Conservation (phyloP, 2,797 vertebrate genomes). For the Aplochiton taeniatus region DNA sequence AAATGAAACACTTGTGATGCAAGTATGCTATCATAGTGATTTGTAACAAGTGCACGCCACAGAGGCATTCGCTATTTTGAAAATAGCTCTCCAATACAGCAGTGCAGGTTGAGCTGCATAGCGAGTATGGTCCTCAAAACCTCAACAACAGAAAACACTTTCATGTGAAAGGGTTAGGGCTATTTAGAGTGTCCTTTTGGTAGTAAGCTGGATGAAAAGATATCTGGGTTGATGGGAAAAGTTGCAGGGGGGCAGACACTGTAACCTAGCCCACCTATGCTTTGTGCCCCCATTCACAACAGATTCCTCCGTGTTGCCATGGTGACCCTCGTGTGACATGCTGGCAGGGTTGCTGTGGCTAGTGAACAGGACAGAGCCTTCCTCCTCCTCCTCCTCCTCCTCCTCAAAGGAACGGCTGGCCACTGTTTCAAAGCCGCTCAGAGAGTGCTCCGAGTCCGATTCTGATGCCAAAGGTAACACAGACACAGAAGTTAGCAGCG, state of each 20-base stretch:
- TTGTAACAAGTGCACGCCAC: too few species aligned
- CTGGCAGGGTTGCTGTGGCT: conserved; percentile 66
- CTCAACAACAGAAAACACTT: conserved; percentile 13
- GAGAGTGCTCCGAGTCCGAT: conserved; percentile 87
- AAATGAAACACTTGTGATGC: too few species aligned
- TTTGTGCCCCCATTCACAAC: conserved; percentile 87
- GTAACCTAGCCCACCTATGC: conserved; percentile 83
- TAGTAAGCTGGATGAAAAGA: not conserved
- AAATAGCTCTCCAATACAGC: too few species aligned
- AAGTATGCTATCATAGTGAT: too few species aligned
- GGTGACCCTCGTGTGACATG: conserved; percentile 83
- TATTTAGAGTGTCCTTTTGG: conserved; percentile 10
- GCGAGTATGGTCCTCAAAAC: too few species aligned
- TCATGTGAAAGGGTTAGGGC: conserved; percentile 25
- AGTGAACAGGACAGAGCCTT: conserved; percentile 69
- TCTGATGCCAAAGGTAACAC: conserved; percentile 72
- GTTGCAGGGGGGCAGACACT: conserved; percentile 3
- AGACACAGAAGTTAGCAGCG: conserved; percentile 47
- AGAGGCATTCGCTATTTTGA: too few species aligned
- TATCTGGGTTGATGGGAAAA: not conserved
- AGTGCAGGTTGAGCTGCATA: too few species aligned
- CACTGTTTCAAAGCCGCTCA: conserved; percentile 89
- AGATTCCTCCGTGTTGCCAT: conserved; percentile 71
- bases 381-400: conserved; percentile 64
- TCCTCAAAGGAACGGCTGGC: conserved; percentile 80